These are phyloP conservation scores for Netelia inedita DNA, from an alignment of 2,888 invertebrate genomes.

Conservation along the genomic window DNA sequence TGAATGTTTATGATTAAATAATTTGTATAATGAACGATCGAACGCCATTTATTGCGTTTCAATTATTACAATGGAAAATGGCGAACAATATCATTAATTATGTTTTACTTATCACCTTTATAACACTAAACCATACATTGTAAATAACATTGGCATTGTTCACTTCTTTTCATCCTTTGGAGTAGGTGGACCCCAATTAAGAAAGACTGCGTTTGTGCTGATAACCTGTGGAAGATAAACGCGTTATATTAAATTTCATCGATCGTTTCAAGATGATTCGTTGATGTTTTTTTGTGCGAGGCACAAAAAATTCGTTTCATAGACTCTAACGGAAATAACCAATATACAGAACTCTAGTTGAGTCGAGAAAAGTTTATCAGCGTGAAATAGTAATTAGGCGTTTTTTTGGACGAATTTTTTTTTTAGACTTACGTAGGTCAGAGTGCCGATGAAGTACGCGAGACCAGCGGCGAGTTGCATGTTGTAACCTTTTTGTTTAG, in stretches of 20 bases:
- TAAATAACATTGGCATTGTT: slow-evolving; percentile 28
- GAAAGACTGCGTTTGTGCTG: slow-evolving; percentile 56
- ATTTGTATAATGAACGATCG: slow-evolving; percentile 8
- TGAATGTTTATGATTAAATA: background rate
- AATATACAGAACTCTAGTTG: background rate
- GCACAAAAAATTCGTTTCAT: no score
- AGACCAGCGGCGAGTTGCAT: slow-evolving; percentile 88
- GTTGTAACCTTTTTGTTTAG: slow-evolving; percentile 90
- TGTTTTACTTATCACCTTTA: slow-evolving; percentile 35
- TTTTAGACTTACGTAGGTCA: slow-evolving; percentile 85
- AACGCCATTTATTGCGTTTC: slow-evolving; percentile 44
- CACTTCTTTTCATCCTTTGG: slow-evolving; percentile 48
- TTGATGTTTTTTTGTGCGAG: no score
- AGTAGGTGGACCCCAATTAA: slow-evolving; percentile 60
- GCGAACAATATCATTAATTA: slow-evolving; percentile 41
- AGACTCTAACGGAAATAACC: background rate
- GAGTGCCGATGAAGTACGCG: slow-evolving; percentile 79
- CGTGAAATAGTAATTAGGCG: background rate
- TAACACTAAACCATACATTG: slow-evolving; percentile 56
- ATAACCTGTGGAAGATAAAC: slow-evolving; percentile 16
- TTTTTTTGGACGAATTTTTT: background rate
- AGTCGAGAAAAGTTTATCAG: no score
- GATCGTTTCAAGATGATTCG: no score
- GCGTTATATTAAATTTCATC: background rate
- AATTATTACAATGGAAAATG: slow-evolving; percentile 43